These are phyloP conservation scores for Colostygia pectinataria DNA, from an alignment of 2,888 invertebrate species.

Conservation along the genomic window DNA sequence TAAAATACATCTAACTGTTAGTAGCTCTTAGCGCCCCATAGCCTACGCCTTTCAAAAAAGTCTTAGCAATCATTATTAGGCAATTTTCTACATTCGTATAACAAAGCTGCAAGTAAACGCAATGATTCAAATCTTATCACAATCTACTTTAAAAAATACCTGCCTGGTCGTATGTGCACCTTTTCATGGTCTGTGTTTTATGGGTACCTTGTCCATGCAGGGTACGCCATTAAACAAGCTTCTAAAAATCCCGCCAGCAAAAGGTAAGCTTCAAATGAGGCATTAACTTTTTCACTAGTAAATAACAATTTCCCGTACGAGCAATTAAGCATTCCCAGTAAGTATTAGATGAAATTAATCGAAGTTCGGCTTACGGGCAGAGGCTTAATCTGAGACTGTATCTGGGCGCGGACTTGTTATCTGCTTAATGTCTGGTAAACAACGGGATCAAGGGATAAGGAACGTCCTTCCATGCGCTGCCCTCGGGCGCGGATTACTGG, in stretches of 20 bases:
- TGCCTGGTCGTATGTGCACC: neutral
- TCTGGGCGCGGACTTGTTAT: slow-evolving; percentile 82
- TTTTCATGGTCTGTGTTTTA: slow-evolving; percentile 14
- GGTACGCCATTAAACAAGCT: slow-evolving; percentile 23
- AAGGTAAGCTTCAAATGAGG: slow-evolving; percentile 20
- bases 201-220: slow-evolving; percentile 10
- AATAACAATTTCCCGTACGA: slow-evolving; percentile 58
- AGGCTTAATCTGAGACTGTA: slow-evolving; percentile 79
- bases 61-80: slow-evolving; percentile 19
- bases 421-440: slow-evolving; percentile 84
- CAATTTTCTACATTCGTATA: slow-evolving; percentile 1
- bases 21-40: no score
- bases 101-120: neutral
- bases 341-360: slow-evolving; percentile 82
- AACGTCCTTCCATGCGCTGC: slow-evolving; percentile 78
- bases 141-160: no score
- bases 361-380: slow-evolving; percentile 79
- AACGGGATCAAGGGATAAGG: slow-evolving; percentile 83
- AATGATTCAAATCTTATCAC: no score
- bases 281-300: slow-evolving; percentile 38
- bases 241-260: slow-evolving; percentile 11
- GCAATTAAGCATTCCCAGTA: slow-evolving; percentile 68
- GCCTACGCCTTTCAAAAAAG: slow-evolving; percentile 23
- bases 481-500: slow-evolving; percentile 77
- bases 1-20: no score